Evolutionary conservation across 2,888 invertebrate genomes (phyloP).

Genomic region (Drosophila lutescens): DNA sequence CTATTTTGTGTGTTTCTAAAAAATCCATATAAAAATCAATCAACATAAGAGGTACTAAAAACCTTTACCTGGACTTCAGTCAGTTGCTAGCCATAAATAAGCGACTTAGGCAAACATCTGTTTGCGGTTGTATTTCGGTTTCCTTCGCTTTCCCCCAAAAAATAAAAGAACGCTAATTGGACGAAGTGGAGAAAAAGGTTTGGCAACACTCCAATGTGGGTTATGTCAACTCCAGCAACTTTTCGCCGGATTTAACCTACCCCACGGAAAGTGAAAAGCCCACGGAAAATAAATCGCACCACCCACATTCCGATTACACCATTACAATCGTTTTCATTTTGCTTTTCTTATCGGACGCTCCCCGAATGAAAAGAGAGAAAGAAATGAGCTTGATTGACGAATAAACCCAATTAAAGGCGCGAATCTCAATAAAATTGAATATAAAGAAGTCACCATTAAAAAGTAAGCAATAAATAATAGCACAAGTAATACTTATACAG

Average conservation of each 20-base stretch:
- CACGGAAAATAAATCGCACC: constrained; percentile 20
- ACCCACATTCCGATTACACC: constrained; percentile 22
- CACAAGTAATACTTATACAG: constrained; percentile 29
- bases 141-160: not conserved
- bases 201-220: constrained; percentile 23
- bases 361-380: constrained; percentile 45
- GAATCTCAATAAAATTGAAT: constrained; percentile 53
- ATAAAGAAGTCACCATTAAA: constrained; percentile 38
- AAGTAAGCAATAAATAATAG: constrained; percentile 41
- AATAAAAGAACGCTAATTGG: constrained; percentile 13
- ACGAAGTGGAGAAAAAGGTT: constrained; percentile 14
- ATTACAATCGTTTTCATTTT: constrained; percentile 17
- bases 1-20: too few relatives aligned
- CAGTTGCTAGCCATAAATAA: constrained; percentile 45
- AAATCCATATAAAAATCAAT: not conserved
- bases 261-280: not conserved
- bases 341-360: constrained; percentile 35
- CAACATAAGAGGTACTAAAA: not conserved
- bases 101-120: constrained; percentile 37
- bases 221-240: constrained; percentile 32
- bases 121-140: constrained; percentile 26
- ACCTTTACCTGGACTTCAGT: not conserved
- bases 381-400: constrained; percentile 56
- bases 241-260: constrained; percentile 24
- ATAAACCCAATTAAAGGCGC: constrained; percentile 50